Evolutionary conservation across 1,140 invertebrate genomes (phyloP).

Genomic region (Apis laboriosa): DNA sequence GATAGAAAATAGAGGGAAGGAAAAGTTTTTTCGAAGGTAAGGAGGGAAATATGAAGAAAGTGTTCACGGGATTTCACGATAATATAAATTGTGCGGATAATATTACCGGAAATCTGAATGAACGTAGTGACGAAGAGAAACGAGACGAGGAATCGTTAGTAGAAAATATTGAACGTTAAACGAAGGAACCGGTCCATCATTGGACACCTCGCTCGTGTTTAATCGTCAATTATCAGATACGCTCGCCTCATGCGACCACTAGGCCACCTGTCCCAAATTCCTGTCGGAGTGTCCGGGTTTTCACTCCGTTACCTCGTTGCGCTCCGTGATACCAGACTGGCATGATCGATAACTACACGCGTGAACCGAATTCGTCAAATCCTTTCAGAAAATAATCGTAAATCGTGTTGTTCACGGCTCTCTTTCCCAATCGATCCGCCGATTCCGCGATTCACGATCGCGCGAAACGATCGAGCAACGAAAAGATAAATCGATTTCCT

Average conservation of each 20-base stretch:
- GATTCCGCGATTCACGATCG: too few species aligned
- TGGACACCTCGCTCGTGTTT: slow-evolving; percentile 57
- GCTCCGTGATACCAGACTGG: slow-evolving; percentile 34
- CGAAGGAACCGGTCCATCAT: slow-evolving; percentile 43
- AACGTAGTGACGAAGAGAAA: background rate
- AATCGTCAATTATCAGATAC: slow-evolving; percentile 64
- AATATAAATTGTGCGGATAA: background rate
- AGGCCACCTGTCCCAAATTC: slow-evolving; percentile 72
- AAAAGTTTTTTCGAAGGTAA: too few species aligned
- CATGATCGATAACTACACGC: slow-evolving; percentile 46
- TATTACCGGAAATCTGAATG: background rate
- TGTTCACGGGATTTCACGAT: too few species aligned
- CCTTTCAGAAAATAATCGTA: background rate
- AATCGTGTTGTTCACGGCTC: background rate
- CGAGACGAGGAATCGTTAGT: slow-evolving; percentile 26
- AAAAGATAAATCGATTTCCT: too few species aligned
- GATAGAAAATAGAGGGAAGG: too few species aligned
- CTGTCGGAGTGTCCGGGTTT: slow-evolving; percentile 66
- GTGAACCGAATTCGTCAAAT: slow-evolving; percentile 35
- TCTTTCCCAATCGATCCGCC: background rate
- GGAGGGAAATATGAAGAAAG: background rate
- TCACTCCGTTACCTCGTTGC: slow-evolving; percentile 66
- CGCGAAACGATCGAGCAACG: background rate
- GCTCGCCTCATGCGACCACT: slow-evolving; percentile 60
- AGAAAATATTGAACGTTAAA: slow-evolving; percentile 34